Evolutionary conservation across 2,888 invertebrate genomes (phyloP), one percentile per base, ranked within the genome.

Genomic region (Fragum whitleyi): DNA sequence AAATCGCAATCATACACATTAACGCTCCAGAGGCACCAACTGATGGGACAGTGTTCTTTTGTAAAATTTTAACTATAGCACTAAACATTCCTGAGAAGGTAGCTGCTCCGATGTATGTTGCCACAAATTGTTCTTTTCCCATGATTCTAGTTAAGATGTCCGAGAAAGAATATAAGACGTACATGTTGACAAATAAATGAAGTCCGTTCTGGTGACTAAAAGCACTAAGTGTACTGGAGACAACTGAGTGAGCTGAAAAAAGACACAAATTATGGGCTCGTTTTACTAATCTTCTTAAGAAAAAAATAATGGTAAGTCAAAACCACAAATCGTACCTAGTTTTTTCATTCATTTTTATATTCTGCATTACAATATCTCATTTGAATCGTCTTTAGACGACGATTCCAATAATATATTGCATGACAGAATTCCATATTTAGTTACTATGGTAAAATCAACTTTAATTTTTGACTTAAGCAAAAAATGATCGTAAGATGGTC

Each of bases 11-110:
- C 68, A 99, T 95, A 29, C 97, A 96, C 96, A 98, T 97, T 88
- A 99, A 97, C 69, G 99, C 98, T 79, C 99, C 99, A 42, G 98
- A 98, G 98, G 99, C 99, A 92, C 99, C 99, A 83, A 99, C 95
- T 65, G 98, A 98, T 53, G 97, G 95, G 59, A 97, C 96, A 53
- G 96, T 95, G 90, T 96, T 96, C 79, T 95, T 95, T 3, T 96
- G 95, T 1, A 95, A 90, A 19, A 96, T 95, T 95, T 98, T 98
- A 93, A 96, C 96, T 0, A 96, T 87, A 90, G 97, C 96, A 94
- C 98, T 98, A 36, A 96, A 95, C 86, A 98, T 96, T 90, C 97
- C 97, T 74, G 98, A 97, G 57, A 98, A 94, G 0, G 86, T 87
- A 90, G 95, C 99, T 85, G 97, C 97, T 90, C 97, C 96, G 84